phyloP scores from a whole-genome alignment of 2,797 vertebrate genomes.

The Garrulus glandarius region DNA sequence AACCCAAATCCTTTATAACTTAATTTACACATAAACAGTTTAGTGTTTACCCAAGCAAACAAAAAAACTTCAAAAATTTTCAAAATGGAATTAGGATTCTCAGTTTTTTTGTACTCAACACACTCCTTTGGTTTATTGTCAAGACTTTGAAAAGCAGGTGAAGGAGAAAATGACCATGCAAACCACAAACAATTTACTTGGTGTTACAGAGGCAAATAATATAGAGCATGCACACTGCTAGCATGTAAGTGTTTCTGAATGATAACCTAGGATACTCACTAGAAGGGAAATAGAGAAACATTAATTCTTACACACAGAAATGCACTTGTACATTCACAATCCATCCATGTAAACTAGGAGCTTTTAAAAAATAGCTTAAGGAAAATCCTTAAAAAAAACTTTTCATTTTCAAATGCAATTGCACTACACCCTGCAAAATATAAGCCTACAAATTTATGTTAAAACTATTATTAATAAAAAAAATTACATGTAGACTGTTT shows the following conservation, averaged over 20 bases:
- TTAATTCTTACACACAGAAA: not conserved
- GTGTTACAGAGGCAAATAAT: not conserved
- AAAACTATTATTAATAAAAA: not conserved
- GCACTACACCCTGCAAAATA: not conserved
- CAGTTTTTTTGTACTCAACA: not conserved
- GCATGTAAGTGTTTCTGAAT: not conserved
- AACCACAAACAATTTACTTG: not conserved
- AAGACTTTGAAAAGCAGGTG: not conserved
- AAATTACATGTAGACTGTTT: not conserved
- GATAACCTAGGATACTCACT: not conserved
- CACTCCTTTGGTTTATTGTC: not conserved
- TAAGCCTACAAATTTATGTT: not conserved
- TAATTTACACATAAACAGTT: not conserved
- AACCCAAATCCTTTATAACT: not conserved
- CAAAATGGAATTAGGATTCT: not conserved
- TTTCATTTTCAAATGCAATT: not conserved
- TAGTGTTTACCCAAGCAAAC: not conserved
- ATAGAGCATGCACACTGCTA: not conserved
- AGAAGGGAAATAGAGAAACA: not conserved
- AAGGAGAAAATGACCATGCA: not conserved
- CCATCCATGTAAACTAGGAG: not conserved
- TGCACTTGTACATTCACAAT: not conserved
- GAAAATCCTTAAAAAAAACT: not conserved
- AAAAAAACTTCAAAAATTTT: not conserved
- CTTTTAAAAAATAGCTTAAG: not conserved